phyloP scores from a whole-genome alignment of 2,888 invertebrate species.

The Pristionchus japonicus region DNA sequence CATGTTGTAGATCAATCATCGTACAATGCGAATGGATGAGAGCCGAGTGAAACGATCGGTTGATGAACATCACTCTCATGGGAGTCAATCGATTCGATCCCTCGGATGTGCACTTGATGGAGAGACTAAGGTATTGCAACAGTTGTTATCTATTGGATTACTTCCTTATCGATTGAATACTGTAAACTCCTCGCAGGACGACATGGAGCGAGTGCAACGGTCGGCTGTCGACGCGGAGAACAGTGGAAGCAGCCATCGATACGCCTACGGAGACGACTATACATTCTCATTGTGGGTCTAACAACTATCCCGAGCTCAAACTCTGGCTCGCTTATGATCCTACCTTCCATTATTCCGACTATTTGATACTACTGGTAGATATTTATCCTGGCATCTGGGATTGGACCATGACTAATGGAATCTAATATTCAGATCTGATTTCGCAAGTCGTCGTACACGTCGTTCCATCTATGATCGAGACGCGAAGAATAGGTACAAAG shows the following conservation, averaged over 20 bases:
- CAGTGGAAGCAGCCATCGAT: background rate
- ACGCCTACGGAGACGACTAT: slow-evolving; percentile 21
- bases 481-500: slow-evolving; percentile 61
- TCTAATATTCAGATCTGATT: slow-evolving; percentile 52
- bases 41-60: background rate
- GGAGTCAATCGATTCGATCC: slow-evolving; percentile 4
- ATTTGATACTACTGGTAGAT: too few species aligned
- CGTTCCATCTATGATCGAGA: slow-evolving; percentile 48
- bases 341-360: too few species aligned
- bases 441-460: background rate
- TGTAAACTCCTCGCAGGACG: slow-evolving; percentile 80
- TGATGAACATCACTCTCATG: slow-evolving; percentile 33
- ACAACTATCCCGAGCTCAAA: too few species aligned
- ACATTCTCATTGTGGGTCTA: slow-evolving; percentile 42
- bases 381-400: too few species aligned
- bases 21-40: slow-evolving; percentile 60
- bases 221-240: slow-evolving; percentile 75
- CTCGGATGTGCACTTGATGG: slow-evolving; percentile 68
- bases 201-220: slow-evolving; percentile 91
- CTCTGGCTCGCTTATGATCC: too few species aligned
- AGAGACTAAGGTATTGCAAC: slow-evolving; percentile 34
- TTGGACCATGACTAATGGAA: too few species aligned
- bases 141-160: too few species aligned
- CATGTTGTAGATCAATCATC: slow-evolving; percentile 65
- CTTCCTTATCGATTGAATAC: background rate